Percentiles rank a stretch among this genome's conserved stretches.
These are phyloP conservation scores for Anas flavirostris DNA, from an alignment of 2,797 vertebrate genomes.

Conservation along the genomic window DNA sequence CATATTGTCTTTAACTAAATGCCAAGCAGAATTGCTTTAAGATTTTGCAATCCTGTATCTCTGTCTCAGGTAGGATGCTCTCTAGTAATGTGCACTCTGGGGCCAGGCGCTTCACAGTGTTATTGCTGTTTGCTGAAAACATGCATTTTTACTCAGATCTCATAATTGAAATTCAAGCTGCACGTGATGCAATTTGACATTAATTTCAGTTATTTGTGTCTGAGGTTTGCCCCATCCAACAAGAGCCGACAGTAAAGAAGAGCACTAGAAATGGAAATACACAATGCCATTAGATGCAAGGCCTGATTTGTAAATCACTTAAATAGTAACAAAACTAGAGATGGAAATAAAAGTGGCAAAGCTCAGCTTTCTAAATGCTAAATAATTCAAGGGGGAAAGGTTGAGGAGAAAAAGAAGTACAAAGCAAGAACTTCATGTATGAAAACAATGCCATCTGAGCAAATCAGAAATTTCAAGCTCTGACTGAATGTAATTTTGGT, in stretches of 20 bases:
- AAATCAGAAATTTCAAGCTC: slow-evolving; percentile 47
- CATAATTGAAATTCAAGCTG: slow-evolving; percentile 69
- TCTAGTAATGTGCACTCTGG: not conserved
- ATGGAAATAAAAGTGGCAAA: slow-evolving; percentile 67
- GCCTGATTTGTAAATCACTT: slow-evolving; percentile 73
- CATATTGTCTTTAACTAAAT: slow-evolving; percentile 36
- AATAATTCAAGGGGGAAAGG: slow-evolving; percentile 59
- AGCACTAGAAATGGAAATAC: slow-evolving; percentile 61
- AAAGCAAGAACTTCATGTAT: not conserved
- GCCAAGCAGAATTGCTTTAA: slow-evolving; percentile 27
- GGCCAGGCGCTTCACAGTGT: not conserved
- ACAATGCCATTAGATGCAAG: slow-evolving; percentile 40
- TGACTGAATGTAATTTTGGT: slow-evolving; percentile 42
- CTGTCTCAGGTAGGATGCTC: slow-evolving; percentile 25
- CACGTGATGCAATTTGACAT: slow-evolving; percentile 71
- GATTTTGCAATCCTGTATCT: not conserved
- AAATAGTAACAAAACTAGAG: slow-evolving; percentile 57
- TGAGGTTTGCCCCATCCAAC: slow-evolving; percentile 49
- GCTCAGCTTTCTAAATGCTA: slow-evolving; percentile 69
- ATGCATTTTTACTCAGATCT: slow-evolving; percentile 38
- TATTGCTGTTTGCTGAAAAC: slow-evolving; percentile 45
- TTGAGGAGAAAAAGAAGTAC: not conserved
- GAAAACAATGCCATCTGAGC: slow-evolving; percentile 12
- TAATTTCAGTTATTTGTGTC: slow-evolving; percentile 62
- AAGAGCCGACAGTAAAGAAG: slow-evolving; percentile 44